Conservation (phyloP, 2,888 invertebrate genomes). For the Lissonota sp. region DNA sequence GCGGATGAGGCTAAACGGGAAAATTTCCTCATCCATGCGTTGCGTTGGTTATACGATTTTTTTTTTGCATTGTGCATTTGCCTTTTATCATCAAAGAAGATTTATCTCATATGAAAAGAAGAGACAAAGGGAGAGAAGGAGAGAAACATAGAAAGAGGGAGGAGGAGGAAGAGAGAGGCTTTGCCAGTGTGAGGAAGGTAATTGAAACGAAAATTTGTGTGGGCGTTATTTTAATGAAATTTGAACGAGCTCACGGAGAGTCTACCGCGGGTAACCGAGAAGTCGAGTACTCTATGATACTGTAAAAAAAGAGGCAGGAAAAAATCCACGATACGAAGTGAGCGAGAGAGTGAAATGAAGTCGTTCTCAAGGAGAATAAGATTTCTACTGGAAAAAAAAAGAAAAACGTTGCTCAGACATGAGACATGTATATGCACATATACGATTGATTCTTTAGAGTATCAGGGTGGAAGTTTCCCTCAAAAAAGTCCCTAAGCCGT, state of each 20-base stretch:
- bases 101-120: not conserved
- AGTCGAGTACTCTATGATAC: conserved; percentile 22
- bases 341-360: conserved; percentile 51
- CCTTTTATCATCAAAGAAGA: conserved; percentile 36
- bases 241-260: conserved; percentile 48
- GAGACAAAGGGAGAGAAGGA: not conserved
- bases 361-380: conserved; percentile 58
- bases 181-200: conserved; percentile 57
- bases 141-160: conserved; percentile 6
- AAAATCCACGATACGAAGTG: conserved; percentile 33
- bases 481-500: no score
- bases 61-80: not conserved
- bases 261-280: not conserved
- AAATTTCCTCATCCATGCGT: not conserved
- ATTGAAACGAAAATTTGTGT: conserved; percentile 73
- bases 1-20: conserved; percentile 6
- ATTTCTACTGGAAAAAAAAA: conserved; percentile 47
- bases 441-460: not conserved
- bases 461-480: no score
- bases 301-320: conserved; percentile 10
- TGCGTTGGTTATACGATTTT: no score
- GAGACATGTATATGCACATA: conserved; percentile 15
- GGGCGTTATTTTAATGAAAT: conserved; percentile 73
- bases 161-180: not conserved
- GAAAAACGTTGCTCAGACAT: conserved; percentile 16